Evolutionary conservation across 2,797 vertebrate species (phyloP).

Genomic region (Intellagama lesueurii): DNA sequence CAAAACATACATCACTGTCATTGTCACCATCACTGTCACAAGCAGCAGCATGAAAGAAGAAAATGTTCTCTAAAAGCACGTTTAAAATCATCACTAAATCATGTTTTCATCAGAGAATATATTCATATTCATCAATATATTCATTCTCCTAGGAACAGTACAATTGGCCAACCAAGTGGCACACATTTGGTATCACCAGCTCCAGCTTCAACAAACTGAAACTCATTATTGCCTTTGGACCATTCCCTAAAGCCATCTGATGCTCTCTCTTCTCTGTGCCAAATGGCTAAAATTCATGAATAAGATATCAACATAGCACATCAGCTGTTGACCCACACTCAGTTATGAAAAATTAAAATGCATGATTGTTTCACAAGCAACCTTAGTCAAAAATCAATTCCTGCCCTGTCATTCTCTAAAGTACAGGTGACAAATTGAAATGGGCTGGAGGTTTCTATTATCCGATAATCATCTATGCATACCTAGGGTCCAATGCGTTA

Average conservation of each 20-base stretch:
- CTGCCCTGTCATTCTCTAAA: neutral
- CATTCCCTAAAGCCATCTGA: neutral
- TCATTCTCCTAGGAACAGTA: no score
- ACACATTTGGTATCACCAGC: no score
- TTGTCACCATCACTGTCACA: no score
- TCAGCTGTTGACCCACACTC: no score
- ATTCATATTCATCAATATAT: no score
- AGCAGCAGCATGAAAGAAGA: no score
- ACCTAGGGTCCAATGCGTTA: constrained; percentile 91
- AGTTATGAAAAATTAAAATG: neutral
- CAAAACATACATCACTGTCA: no score
- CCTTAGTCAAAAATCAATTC: neutral
- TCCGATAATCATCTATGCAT: neutral
- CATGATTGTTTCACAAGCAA: neutral
- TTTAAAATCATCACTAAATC: no score
- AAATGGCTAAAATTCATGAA: neutral
- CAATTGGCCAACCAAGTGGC: no score
- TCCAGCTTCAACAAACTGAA: no score
- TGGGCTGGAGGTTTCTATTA: neutral
- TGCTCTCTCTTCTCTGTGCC: neutral
- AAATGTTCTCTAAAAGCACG: no score
- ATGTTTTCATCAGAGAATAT: no score
- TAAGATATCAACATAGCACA: neutral
- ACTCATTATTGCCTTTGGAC: neutral
- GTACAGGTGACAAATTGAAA: neutral